Evolutionary conservation across 2,888 invertebrate species (phyloP).

Genomic region (Brachynemurus nebulosus): DNA sequence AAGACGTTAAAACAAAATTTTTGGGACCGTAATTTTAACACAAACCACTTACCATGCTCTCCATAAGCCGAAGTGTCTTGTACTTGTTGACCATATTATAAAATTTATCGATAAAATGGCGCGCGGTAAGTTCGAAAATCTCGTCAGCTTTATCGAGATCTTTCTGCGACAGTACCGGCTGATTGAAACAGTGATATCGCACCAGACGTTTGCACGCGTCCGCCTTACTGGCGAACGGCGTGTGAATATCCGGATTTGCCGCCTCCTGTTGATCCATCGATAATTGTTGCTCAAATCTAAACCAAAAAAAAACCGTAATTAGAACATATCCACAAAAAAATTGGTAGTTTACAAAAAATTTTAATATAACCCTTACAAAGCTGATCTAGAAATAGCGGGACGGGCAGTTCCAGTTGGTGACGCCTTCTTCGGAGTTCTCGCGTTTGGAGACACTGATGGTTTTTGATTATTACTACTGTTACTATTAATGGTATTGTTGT

Average conservation of each 20-base stretch:
- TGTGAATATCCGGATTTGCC: slow-evolving; percentile 55
- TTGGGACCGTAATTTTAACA: no score
- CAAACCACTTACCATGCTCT: slow-evolving; percentile 52
- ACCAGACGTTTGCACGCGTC: slow-evolving; percentile 65
- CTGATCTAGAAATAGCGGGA: slow-evolving; percentile 4
- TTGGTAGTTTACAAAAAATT: no score
- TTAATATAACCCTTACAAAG: slow-evolving; percentile 2
- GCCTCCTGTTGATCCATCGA: slow-evolving; percentile 62
- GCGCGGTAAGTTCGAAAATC: slow-evolving; percentile 51
- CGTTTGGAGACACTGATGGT: slow-evolving; percentile 21
- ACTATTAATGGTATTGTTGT: slow-evolving; percentile 18
- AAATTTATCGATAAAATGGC: slow-evolving; percentile 54
- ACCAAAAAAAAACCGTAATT: slow-evolving; percentile 16
- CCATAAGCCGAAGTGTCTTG: slow-evolving; percentile 54
- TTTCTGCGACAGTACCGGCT: slow-evolving; percentile 44
- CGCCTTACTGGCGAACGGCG: slow-evolving; percentile 53
- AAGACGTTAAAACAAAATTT: no score
- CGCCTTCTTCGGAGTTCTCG: slow-evolving; percentile 22
- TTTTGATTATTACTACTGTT: slow-evolving; percentile 23
- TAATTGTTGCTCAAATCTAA: slow-evolving; percentile 59
- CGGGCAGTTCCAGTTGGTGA: slow-evolving; percentile 24
- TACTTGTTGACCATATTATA: slow-evolving; percentile 59
- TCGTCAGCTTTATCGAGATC: slow-evolving; percentile 54
- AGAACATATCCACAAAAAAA: background rate
- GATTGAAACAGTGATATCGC: slow-evolving; percentile 63